Evolutionary conservation across 2,888 invertebrate genomes (phyloP), one percentile per base, ranked within the genome.

Genomic region (Platerodrilus igneus): DNA sequence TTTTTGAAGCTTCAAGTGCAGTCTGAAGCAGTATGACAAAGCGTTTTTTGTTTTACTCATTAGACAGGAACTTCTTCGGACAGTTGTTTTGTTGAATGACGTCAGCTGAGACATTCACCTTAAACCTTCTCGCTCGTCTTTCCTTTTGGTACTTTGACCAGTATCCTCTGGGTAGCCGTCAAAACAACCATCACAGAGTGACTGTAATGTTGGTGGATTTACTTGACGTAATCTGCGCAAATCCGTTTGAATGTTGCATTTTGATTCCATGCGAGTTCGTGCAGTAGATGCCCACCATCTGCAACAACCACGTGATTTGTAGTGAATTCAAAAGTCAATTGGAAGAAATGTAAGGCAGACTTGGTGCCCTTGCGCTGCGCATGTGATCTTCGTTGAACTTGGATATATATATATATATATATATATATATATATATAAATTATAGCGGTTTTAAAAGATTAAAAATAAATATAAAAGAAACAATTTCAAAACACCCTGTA

Each of bases 171-270:
- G 13, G 26, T 26, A 26, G 26, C 13, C 26, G 26, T 26, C 26
- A 6, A 26, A 26, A 26, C 26, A 26, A 26, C 26, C 26, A 26
- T 26, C 7, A 26, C 11, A 26, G 13, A 26, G 26, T 26, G 6
- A 26, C 26, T 14, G 14, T 26, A 26, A 26, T 26, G 13, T 13
- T 26, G 26, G 5, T 26, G 26, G 26, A 26, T 26, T 11, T 26
- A 26, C 13, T 26, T 26, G 13, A 26, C 26, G 26, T 26, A 26
- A 26, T 26, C 26, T 26, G 26, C 10, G 26, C 10, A 26, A 26
- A 26, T 26, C 26, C 13, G 8, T 26, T 26, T 7, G 26, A 26
- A 26, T 26, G 26, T 26, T 3, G 14, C 26, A 26, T 26, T 26
- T 26, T 14, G 26, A 26, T 22, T 22, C 9, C 22, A n/a, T 10